These are phyloP conservation scores for Bombylius major DNA, from an alignment of 2,888 invertebrate species.

Conservation along the genomic window DNA sequence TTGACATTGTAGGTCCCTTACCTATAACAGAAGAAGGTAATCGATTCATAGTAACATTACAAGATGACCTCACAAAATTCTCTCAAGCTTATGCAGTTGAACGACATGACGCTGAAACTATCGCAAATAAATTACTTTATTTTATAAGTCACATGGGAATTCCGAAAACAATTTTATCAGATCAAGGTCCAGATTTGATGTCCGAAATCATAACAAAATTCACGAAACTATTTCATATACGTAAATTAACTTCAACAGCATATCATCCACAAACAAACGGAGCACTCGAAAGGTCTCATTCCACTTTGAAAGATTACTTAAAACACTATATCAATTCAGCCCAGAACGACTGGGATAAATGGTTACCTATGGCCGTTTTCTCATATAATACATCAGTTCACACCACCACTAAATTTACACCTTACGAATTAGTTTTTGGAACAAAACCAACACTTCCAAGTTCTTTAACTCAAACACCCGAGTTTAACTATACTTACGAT, in stretches of 20 bases:
- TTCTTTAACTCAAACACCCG: conserved; percentile 13
- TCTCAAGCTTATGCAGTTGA: conserved; percentile 18
- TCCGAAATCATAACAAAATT: conserved; percentile 24
- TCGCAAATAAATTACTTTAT: conserved; percentile 20
- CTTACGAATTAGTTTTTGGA: conserved; percentile 28
- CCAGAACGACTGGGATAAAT: conserved; percentile 23
- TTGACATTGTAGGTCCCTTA: conserved; percentile 24
- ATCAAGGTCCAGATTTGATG: conserved; percentile 29
- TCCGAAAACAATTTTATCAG: conserved; percentile 21
- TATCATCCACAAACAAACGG: conserved; percentile 26
- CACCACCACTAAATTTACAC: conserved; percentile 23
- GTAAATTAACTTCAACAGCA: conserved; percentile 19
- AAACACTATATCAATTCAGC: conserved; percentile 22
- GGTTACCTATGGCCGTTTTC: conserved; percentile 22
- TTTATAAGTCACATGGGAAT: conserved; percentile 27
- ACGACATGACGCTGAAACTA: conserved; percentile 22
- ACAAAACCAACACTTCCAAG: conserved; percentile 22
- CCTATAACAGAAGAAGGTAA: conserved; percentile 18
- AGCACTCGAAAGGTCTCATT: conserved; percentile 22
- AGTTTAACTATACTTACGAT: conserved; percentile 15
- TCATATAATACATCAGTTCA: conserved; percentile 24
- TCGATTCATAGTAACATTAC: conserved; percentile 19
- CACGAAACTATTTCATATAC: conserved; percentile 23
- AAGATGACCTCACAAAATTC: conserved; percentile 22
- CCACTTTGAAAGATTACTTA: conserved; percentile 22